Evolutionary conservation across 1,140 invertebrate genomes (phyloP), one percentile per base, ranked within the genome.

Genomic region (Drosophila kepulauana): DNA sequence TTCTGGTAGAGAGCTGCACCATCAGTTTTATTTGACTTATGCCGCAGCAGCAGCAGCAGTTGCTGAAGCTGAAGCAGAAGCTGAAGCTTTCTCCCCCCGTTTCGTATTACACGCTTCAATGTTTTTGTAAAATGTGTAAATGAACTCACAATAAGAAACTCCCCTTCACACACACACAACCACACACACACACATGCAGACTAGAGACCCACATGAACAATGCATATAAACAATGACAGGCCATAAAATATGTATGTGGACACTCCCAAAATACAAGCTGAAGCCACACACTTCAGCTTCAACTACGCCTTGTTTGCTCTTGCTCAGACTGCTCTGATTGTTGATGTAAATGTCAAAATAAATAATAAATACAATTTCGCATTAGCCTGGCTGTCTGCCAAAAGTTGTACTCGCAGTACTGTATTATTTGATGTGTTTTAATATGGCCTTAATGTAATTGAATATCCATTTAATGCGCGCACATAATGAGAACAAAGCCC

Each of bases 121-220:
- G 85, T 88, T 84, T 84, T 69, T 63, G 66, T 64, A 88, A 88
- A 88, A 88, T 88, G 84, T 88, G 85, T 75, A 88, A 88, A 88
- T 88, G 85, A 88, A 88, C 79, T 88, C 71, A 74, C 74, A 71
- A 72, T 65, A 80, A 80, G 65, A 61, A 61, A 61, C 61, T 20
- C 8, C 45, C 59, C 51, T 13, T 5, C 16, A 41, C 33, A 64
- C 52, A 41, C 30, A 13, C 61, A 43, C 25, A 54, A 25, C 13
- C 45, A 43, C 52, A 43, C 11, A 49, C 41, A 58, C 10, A 25
- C 52, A 15, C 25, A 30, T 49, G 51, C 16, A 30, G 1, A 63
- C 8, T 43, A 45, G 54, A 48, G 54, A 62, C 59, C 73, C 59
- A 25, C 20, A 25, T 72, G 58, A 80, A 70, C 68, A 71, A 80